Percentiles rank a stretch among this genome's conserved stretches.
Conservation (phyloP, 1,140 invertebrate species). For the Drosophila ohnishii region DNA sequence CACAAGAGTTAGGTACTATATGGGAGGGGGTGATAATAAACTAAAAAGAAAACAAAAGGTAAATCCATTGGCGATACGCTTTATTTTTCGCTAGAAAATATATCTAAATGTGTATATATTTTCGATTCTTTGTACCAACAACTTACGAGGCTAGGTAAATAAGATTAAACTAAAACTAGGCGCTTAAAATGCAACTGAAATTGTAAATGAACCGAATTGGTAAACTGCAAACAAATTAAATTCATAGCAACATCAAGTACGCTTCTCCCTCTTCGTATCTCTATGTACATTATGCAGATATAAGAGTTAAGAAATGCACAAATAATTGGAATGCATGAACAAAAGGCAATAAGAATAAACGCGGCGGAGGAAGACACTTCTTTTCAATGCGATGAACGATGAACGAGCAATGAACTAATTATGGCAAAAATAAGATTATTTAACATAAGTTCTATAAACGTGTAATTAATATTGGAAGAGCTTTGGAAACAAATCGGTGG, state of each 20-base stretch:
- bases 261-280: conserved; percentile 50
- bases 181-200: conserved; percentile 67
- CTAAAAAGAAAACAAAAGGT: conserved; percentile 39
- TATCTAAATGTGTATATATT: conserved; percentile 48
- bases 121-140: conserved; percentile 79
- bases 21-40: conserved; percentile 25
- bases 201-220: conserved; percentile 50
- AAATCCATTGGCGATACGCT: conserved; percentile 73
- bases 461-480: conserved; percentile 72
- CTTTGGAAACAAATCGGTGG: conserved; percentile 81
- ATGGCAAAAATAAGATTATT: conserved; percentile 69
- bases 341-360: conserved; percentile 58
- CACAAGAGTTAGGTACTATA: conserved; percentile 62
- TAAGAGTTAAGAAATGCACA: conserved; percentile 69
- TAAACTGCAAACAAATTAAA: conserved; percentile 49
- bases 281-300: conserved; percentile 52
- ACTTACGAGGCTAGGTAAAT: conserved; percentile 67
- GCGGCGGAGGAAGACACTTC: conserved; percentile 71
- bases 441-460: conserved; percentile 44
- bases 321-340: conserved; percentile 75
- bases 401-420: conserved; percentile 51
- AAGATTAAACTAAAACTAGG: conserved; percentile 65
- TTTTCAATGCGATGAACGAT: conserved; percentile 28
- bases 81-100: conserved; percentile 69
- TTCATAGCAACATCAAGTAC: conserved; percentile 63